Base-by-base conservation (phyloP, 2,888 invertebrate species). In the Stenodema calcarata region DNA sequence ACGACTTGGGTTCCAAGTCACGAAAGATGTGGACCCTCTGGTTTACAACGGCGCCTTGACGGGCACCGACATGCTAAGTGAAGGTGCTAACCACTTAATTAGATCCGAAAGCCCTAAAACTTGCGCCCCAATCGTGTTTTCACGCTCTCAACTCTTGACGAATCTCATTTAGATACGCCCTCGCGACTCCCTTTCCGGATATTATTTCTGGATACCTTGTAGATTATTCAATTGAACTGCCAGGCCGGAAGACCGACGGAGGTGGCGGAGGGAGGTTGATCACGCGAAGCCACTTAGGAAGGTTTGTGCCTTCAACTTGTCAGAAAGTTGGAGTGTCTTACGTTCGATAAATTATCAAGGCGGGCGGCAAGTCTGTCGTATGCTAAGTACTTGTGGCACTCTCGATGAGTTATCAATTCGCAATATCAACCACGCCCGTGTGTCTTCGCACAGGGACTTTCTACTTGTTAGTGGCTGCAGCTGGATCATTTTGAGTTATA, bases 41-140 rank as follows among this genome's bases (percentile, higher is more conserved):
- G 35, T 35, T 35, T 4, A 4, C 35, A 35, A 42, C 16, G 35
- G 73, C 44, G 16, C n/a, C 1, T 23, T 18, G 9, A 3, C 78
- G 27, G 42, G 7, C n/a, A 18, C 44, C 41, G 27, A 23, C 44
- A 78, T 78, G 78, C 78, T 44, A 78, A 78, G 44, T 78, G 78
- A 78, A 78, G 78, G 78, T 44, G 78, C 44, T 78, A 78, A 78
- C 78, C 78, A 78, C 78, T 78, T 27, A 78, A 78, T 78, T 78
- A 78, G 35, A 78, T 16, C 18, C 44, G 27, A 12, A 62, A 78
- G 7, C 9, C 78, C 78, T 78, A n/a, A 73, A 62, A 78, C 78
- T 44, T 44, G 18, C 27, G 18, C 27, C 44, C 12, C 23, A 18
- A 35, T 44, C 78, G 27, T 44, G 16, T 78, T 78, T 23, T 2